A percentile compares a stretch with the other conserved stretches of the same genome.
These are phyloP conservation scores for Oscheius sp. DNA, from an alignment of 2,888 invertebrate genomes.

Conservation along the genomic window DNA sequence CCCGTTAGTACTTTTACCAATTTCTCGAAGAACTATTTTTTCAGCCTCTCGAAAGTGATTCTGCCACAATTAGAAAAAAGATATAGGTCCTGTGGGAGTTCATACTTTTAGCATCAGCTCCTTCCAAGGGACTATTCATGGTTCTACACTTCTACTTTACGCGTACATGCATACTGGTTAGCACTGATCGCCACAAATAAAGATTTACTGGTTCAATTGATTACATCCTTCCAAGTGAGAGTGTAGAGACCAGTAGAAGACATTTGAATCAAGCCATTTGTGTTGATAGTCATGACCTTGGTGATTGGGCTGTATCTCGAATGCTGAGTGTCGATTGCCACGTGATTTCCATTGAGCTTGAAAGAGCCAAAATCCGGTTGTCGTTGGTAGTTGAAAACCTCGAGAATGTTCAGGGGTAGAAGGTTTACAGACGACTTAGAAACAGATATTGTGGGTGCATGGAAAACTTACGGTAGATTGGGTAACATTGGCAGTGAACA, in stretches of 20 bases:
- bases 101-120: not conserved
- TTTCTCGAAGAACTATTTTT: not conserved
- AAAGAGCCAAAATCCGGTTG: constrained; percentile 53
- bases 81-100: constrained; percentile 6
- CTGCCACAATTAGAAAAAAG: not conserved
- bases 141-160: constrained; percentile 8
- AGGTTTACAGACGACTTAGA: constrained; percentile 19
- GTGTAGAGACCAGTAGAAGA: no score
- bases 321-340: not conserved
- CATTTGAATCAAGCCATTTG: no score
- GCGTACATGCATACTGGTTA: not conserved
- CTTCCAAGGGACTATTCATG: constrained; percentile 14
- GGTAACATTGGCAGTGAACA: not conserved
- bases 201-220: no score
- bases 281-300: no score
- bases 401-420: constrained; percentile 54
- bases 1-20: not conserved
- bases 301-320: no score
- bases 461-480: not conserved
- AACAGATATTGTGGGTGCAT: not conserved
- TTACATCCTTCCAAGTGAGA: no score
- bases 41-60: constrained; percentile 11
- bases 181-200: no score
- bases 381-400: constrained; percentile 55
- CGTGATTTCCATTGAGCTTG: constrained; percentile 33